Conservation (phyloP, 2,113 vertebrate species). For the Gyps fulvus region DNA sequence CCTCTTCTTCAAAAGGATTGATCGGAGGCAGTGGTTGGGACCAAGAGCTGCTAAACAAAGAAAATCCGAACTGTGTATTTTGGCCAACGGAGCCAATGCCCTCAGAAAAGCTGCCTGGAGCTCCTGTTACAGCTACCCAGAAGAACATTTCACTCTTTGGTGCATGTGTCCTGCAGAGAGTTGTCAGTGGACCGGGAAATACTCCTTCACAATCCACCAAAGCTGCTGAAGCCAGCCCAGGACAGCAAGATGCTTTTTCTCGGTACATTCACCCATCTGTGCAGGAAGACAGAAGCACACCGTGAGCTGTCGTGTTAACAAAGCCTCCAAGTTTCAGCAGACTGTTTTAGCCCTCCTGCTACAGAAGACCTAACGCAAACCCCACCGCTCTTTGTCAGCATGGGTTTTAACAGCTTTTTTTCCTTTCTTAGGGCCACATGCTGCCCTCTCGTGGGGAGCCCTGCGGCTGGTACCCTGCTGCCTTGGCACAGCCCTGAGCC, state of each 20-base stretch:
- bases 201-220: background rate
- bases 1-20: background rate
- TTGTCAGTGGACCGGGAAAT: background rate
- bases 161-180: background rate
- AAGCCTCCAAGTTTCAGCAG: background rate
- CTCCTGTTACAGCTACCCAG: background rate
- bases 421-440: background rate
- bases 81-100: too few relatives aligned
- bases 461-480: rapidly evolving
- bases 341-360: too few relatives aligned
- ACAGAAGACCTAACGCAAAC: background rate
- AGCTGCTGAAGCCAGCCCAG: background rate
- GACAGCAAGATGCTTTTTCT: background rate
- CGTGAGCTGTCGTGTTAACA: rapidly evolving
- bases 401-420: background rate
- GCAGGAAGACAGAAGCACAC: background rate
- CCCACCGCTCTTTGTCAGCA: rapidly evolving
- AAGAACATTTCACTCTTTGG: background rate
- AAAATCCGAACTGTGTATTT: background rate
- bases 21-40: background rate
- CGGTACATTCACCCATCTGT: rapidly evolving
- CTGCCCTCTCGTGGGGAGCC: conserved; percentile 22
- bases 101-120: background rate
- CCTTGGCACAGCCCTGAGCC: background rate
- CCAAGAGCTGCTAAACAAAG: background rate